Evolutionary conservation across 2,113 vertebrate species (phyloP).

Genomic region (Tautogolabrus adspersus): DNA sequence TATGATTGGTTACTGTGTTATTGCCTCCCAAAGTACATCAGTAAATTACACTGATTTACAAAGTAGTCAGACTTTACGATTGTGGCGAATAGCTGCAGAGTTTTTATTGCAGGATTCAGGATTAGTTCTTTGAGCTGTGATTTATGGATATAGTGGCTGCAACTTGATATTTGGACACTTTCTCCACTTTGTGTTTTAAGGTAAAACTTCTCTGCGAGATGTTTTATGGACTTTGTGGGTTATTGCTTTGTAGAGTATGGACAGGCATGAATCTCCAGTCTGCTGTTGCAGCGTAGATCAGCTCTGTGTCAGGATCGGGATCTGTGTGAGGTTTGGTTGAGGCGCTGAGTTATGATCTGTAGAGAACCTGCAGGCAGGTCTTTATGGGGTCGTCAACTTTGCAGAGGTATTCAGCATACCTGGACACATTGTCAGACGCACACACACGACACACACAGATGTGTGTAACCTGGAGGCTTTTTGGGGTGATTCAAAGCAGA

Average conservation of each 20-base stretch:
- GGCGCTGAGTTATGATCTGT: constrained; percentile 51
- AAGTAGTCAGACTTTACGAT: not conserved
- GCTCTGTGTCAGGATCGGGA: constrained; percentile 13
- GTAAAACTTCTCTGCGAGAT: constrained; percentile 23
- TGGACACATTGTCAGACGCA: constrained; percentile 36
- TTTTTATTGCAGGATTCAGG: not conserved
- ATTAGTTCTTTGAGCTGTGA: not conserved
- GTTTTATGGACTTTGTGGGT: constrained; percentile 50
- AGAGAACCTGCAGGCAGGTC: constrained; percentile 58
- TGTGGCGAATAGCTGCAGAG: not conserved
- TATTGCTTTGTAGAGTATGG: constrained; percentile 29
- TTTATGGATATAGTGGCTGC: not conserved
- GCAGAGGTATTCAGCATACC: constrained; percentile 43
- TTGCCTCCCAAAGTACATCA: too few species aligned
- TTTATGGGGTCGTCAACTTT: constrained; percentile 71
- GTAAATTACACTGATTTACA: too few species aligned
- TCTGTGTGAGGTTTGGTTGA: constrained; percentile 44
- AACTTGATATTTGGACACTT: constrained; percentile 25
- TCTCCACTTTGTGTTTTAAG: constrained; percentile 7
- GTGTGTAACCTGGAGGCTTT: constrained; percentile 57
- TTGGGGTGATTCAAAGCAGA: constrained; percentile 65
- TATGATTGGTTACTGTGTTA: too few species aligned
- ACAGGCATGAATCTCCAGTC: constrained; percentile 47
- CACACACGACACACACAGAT: constrained; percentile 45
- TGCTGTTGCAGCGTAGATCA: constrained; percentile 43